Base-by-base conservation (phyloP, 2,888 invertebrate genomes). In the Platerodrilus igneus region DNA sequence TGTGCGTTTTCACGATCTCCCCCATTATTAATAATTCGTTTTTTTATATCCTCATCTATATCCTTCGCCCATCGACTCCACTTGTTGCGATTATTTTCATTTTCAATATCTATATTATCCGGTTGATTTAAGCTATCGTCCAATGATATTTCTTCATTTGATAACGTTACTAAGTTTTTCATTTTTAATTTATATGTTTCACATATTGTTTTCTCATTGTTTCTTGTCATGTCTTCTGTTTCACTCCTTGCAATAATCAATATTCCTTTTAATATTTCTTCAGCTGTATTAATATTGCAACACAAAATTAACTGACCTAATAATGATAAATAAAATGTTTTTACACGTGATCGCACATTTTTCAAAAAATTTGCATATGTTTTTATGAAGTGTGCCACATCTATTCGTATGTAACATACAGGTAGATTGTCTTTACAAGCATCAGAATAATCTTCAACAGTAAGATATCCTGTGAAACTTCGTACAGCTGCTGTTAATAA, bases 371-470 rank as follows among this genome's bases (percentile, higher is more conserved):
- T 25, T n/a, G 7, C 7, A 13, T 38, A 38, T 27, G n/a, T 27
- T 33, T 39, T 39, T 23, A 39, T 32, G n/a, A 33, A 39, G 15
- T 21, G 21, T 21, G 31, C 18, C 9, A 38, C 38, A 17, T 38
- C 38, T 6, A 32, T 32, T 1, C 38, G 25, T 11, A 38, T 23
- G 20, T 32, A 38, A 15, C 38, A 38, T 16, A 6, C 10, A 6
- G 31, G 31, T 9, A 31, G 7, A 10, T 5, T 18, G 3, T 10
- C 13, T 31, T 19, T 31, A 11, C 5, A 31, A 13, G 31, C 31
- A 9, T 31, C 20, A 5, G 19, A n/a, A 11, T 31, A 31, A 4
- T 31, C 20, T 4, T 20, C 20, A 6, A 31, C 2, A 8, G 19
- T 31, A 3, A 11, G 3, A 19, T 19, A 31, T 10, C 6, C 10